Base-by-base conservation (phyloP, 1,140 invertebrate genomes). In the Whitmania pigra region DNA sequence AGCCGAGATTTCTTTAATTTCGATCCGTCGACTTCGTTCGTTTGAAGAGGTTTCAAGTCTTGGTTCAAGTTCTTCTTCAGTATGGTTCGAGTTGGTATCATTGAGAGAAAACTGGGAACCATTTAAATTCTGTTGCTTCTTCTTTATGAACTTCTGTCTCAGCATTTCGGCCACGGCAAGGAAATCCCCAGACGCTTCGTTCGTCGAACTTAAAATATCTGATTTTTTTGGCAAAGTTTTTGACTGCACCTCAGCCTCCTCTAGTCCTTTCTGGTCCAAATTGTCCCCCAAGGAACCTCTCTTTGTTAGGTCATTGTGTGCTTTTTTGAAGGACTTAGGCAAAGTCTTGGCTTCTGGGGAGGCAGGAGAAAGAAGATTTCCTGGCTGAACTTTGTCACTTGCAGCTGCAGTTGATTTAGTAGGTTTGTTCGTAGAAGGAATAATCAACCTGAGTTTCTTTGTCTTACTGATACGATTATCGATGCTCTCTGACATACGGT, bases 271-370 rank as follows among this genome's bases (percentile, higher is more conserved):
- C 20, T 63, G 57, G 29, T 63, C 29, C 11, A 22, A 22, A 22
- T 63, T 31, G 18, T 63, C 57, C 2, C 22, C 22, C 2, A 63
- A 18, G 0, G 57, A 63, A 13, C 22, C 57, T 31, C 22, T 63
- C 57, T 63, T 63, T 22, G 57, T 31, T 22, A 25, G 22, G 11
- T 25, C 57, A 25, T 22, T 25, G 29, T 63, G 22, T 18, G 22
- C 29, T 7, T 63, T 63, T 63, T 63, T 63, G 20, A 63, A 63
- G 22, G 57, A 63, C 57, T 63, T 63, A 13, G 57, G 57, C 22
- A 63, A 31, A 31, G 57, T 63, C 18, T 63, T 63, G 57, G 20
- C 57, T 25, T 63, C 57, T 25, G 57, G 57, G 15, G 2, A 9
- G 20, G 22, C 11, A 22, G 29, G 57, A 63, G 43, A 49, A 49